Conservation (phyloP, 2,888 invertebrate species). For the Villa cingulata region DNA sequence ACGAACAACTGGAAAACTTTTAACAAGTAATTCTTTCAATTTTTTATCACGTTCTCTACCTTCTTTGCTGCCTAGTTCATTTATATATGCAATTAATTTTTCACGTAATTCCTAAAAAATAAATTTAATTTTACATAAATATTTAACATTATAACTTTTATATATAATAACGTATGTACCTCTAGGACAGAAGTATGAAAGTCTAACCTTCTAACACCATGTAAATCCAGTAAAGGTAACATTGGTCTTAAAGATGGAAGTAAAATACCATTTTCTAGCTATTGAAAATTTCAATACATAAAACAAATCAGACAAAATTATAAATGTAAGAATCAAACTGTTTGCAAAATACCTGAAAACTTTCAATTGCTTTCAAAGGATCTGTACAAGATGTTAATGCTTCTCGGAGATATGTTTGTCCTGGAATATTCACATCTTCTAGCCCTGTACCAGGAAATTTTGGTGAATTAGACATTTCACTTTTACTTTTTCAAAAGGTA, state of each 20-base stretch:
- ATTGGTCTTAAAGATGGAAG: slow-evolving; percentile 87
- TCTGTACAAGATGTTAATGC: slow-evolving; percentile 91
- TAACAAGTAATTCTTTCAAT: slow-evolving; percentile 74
- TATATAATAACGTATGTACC: slow-evolving; percentile 15
- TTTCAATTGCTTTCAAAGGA: slow-evolving; percentile 94
- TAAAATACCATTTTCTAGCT: slow-evolving; percentile 82
- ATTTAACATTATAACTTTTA: not conserved
- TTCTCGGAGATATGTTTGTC: slow-evolving; percentile 73
- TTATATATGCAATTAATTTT: slow-evolving; percentile 63
- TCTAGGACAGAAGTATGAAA: slow-evolving; percentile 90
- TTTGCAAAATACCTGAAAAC: slow-evolving; percentile 65
- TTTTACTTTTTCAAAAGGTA: too few relatives aligned
- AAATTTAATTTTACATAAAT: not conserved
- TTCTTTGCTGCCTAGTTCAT: slow-evolving; percentile 64
- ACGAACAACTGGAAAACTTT: slow-evolving; percentile 88
- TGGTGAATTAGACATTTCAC: slow-evolving; percentile 26
- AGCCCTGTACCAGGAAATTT: slow-evolving; percentile 47
- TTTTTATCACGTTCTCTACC: slow-evolving; percentile 64
- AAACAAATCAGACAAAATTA: too few relatives aligned
- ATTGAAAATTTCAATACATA: slow-evolving; percentile 22
- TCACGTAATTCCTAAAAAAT: slow-evolving; percentile 46
- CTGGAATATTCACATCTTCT: slow-evolving; percentile 77
- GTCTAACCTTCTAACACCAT: slow-evolving; percentile 81
- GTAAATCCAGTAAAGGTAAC: slow-evolving; percentile 86
- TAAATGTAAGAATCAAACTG: too few relatives aligned